Evolutionary conservation across 1,140 invertebrate genomes (phyloP).

Genomic region (Drosophila lini): DNA sequence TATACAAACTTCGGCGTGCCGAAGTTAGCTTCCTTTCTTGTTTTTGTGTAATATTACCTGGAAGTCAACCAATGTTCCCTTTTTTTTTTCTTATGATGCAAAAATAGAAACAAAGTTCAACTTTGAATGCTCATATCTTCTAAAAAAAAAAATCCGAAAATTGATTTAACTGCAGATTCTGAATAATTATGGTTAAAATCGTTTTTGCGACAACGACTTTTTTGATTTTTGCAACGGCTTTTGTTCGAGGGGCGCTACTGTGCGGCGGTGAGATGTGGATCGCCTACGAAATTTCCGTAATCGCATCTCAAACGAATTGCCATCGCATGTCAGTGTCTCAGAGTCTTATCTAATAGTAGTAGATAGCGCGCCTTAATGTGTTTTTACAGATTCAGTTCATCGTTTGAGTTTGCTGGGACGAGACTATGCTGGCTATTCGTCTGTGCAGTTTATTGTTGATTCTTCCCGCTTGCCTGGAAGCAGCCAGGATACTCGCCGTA

Average conservation of each 20-base stretch:
- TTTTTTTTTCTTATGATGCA: too few species aligned
- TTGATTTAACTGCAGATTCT: too few species aligned
- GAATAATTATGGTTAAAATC: too few species aligned
- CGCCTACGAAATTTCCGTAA: constrained; percentile 35
- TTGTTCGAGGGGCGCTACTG: not conserved
- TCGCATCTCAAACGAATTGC: constrained; percentile 34
- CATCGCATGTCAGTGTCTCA: constrained; percentile 50
- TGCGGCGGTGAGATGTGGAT: constrained; percentile 17
- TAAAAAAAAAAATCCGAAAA: too few species aligned
- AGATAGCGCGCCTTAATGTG: not conserved
- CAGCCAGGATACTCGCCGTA: constrained; percentile 67
- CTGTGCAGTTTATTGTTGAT: constrained; percentile 29
- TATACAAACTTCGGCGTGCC: too few species aligned
- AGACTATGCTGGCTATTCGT: constrained; percentile 24
- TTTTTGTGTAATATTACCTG: too few species aligned
- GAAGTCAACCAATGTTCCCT: too few species aligned
- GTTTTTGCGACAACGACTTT: too few species aligned
- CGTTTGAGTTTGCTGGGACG: not conserved
- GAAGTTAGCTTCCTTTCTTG: too few species aligned
- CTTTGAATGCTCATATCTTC: too few species aligned
- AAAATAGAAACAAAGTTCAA: too few species aligned
- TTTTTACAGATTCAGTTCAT: constrained; percentile 37
- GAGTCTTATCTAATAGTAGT: constrained; percentile 30
- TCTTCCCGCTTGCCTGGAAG: constrained; percentile 28
- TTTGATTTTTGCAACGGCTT: too few species aligned